A percentile compares a stretch with the other conserved stretches of the same genome.
Evolutionary conservation across 1,140 invertebrate genomes (phyloP).

Genomic region (Grapholita molesta): DNA sequence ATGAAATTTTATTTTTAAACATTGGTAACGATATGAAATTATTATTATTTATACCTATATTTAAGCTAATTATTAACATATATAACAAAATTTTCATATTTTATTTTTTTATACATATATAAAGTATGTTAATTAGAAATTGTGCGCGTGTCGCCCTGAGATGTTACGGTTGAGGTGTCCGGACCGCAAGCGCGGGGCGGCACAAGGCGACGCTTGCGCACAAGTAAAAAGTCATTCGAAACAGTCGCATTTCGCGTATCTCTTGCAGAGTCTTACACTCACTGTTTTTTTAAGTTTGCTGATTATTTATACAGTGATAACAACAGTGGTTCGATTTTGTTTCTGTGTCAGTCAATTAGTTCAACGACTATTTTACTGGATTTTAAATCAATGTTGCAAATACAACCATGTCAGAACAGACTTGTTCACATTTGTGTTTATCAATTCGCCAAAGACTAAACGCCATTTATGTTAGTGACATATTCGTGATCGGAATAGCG

Average conservation of each 20-base stretch:
- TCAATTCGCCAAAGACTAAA: conserved; percentile 48
- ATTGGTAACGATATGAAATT: no score
- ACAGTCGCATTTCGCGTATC: conserved; percentile 20
- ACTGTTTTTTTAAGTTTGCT: background rate
- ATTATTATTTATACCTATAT: background rate
- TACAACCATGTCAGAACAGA: background rate
- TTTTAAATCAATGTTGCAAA: background rate
- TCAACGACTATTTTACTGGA: background rate
- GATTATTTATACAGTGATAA: conserved; percentile 5
- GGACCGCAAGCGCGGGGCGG: conserved; percentile 34
- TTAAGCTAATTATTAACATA: background rate
- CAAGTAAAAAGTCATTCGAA: conserved; percentile 36
- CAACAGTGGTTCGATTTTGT: background rate
- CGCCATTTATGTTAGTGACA: conserved; percentile 53
- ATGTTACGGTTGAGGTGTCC: conserved; percentile 66
- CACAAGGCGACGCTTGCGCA: conserved; percentile 24
- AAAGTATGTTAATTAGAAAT: conserved; percentile 39
- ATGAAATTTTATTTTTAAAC: no score
- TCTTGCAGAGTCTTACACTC: background rate
- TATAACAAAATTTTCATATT: background rate
- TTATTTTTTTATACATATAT: conserved; percentile 19
- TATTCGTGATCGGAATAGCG: conserved; percentile 58
- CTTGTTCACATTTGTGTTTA: conserved; percentile 8
- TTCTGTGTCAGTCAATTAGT: background rate
- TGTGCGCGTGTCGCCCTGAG: conserved; percentile 45